Base-by-base conservation (phyloP, 2,797 vertebrate species). In the Sardinella longiceps region DNA sequence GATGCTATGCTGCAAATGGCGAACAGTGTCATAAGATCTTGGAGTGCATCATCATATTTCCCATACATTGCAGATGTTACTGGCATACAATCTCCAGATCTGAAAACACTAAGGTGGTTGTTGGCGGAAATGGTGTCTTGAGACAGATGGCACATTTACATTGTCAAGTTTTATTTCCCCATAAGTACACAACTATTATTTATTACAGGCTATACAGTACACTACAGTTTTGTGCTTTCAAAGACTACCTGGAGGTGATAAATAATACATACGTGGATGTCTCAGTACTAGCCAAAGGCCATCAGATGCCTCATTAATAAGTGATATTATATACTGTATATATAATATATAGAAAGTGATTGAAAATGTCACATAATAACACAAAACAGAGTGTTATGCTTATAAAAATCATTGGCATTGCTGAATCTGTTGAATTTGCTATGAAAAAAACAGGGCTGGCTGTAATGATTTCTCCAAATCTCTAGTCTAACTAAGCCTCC, bases 21-120 rank as follows among this genome's bases (percentile, higher is more conserved):
- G 83, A 81, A 58, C 83, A 28, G 37, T 90, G 85, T 86, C 85
- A 88, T 50, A 88, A 86, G 84, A 84, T 53, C 86, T 63, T 74
- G 85, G 83, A 89, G 56, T 74, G 43, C 83, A 81, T 90, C 82
- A 88, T 30, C 2, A 82, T 82, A 84, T 81, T 84, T 87, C 88
- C 87, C 82, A 86, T 85, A 87, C 83, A 33, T 51, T 60, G 39
- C 39, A 84, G 84, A 89, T 85, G 86, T 50, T 82, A 82, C 77
- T 37, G 30, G 82, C 84, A 83, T 77, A 81, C 33, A 82, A 87
- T 86, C 82, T 85, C 85, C 87, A 88, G 86, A 87, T 87, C 86
- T 87, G 82, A 89, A 80, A 85, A 87, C 83, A 85, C 83, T 77
- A 60, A 85, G 82, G 84, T 84, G 82, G 74, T 80, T 63, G 63